A percentile compares a stretch with the other conserved stretches of the same genome.
Conservation (phyloP, 2,888 invertebrate genomes). For the Ernsta delagoae region DNA sequence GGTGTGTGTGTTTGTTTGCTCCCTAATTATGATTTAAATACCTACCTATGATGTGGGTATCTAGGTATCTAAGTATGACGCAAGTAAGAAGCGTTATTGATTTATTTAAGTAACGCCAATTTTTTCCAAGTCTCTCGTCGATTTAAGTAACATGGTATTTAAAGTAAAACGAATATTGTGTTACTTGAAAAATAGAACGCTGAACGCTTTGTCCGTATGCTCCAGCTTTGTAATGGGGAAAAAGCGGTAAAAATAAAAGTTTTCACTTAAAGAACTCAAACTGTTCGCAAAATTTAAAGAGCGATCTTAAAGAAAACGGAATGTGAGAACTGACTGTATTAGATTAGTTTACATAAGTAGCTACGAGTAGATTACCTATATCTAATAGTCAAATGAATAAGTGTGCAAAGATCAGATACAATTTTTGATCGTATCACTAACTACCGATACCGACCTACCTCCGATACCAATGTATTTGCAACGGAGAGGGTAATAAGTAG, state of each 20-base stretch:
- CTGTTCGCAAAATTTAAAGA: constrained; percentile 35
- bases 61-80: no score
- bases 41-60: no score
- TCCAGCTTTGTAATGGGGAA: constrained; percentile 33
- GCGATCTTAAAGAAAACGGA: constrained; percentile 24
- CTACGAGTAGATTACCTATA: background rate
- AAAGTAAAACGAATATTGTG: constrained; percentile 23
- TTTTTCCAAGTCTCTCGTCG: background rate
- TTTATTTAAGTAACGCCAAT: background rate
- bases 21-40: no score
- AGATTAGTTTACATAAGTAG: background rate
- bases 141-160: background rate
- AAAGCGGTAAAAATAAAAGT: constrained; percentile 38
- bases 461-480: no score
- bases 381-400: background rate
- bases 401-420: background rate
- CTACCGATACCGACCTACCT: no score
- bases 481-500: no score
- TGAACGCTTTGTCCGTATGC: constrained; percentile 18
- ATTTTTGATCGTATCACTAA: no score
- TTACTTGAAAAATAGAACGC: constrained; percentile 30
- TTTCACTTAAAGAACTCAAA: constrained; percentile 29
- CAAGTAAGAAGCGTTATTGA: background rate
- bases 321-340: constrained; percentile 9
- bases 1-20: no score